Evolutionary conservation across 2,797 vertebrate species (phyloP), one percentile per base, ranked within the genome.

Genomic region (Sebastes nivosus): DNA sequence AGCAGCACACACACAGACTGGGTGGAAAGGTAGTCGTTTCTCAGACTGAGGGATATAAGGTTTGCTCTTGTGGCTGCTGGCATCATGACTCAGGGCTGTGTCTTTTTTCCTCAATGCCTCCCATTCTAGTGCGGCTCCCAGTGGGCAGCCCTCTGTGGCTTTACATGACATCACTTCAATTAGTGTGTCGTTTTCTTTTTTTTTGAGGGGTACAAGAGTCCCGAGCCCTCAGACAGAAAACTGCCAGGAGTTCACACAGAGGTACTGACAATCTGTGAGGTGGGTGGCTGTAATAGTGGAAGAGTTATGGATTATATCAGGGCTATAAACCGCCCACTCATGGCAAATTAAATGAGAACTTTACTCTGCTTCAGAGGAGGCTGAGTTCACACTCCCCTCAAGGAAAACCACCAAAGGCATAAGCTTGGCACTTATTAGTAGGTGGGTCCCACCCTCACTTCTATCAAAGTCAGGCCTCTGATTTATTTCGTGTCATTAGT

Each of bases 121-220:
- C 87, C 81, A 87, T 92, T 93, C 87, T 93, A 82, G 83, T 79
- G 61, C 58, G 6, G 69, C 85, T 93, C 87, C 88, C 86, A 84
- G 78, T 67, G 78, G 88, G 75, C 88, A 76, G 84, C 74, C 80
- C 81, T 90, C 88, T 75, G 87, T 83, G 86, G 89, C 89, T 80
- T 83, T 87, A 92, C 89, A 92, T 94, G 91, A 94, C 94, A 89
- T 95, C 93, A 94, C 84, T 90, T 92, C 82, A 91, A 87, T 93
- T 91, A 94, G 87, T 29, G 22, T 75, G 77, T 87, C 72, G 55
- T 42, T 42, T 42, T 42, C 42, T 46, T 46, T 50, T 52, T 30
- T 88, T 72, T 83, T 81, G 78, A 89, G 87, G 86, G 81, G 81
- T 50, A 32, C 60, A 20, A 79, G 73, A 85, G 87, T 75, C 84